These are phyloP conservation scores for Elgaria multicarinata DNA, from an alignment of 2,113 vertebrate species.

Conservation along the genomic window DNA sequence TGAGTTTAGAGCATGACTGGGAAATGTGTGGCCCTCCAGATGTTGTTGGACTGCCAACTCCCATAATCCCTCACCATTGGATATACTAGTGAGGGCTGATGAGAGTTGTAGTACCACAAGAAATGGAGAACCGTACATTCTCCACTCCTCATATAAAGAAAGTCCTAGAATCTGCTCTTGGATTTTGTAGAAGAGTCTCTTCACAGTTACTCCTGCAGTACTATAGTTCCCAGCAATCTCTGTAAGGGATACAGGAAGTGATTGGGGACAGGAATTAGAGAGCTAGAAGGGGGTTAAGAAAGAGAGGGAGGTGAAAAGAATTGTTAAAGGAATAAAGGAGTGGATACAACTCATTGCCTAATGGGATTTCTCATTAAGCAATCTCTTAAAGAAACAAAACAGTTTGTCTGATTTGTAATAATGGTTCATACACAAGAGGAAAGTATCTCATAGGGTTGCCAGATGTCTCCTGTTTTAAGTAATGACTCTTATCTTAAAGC, in stretches of 20 bases:
- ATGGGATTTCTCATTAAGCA: neutral
- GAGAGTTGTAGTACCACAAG: no score
- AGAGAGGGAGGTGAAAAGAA: neutral
- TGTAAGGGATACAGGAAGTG: neutral
- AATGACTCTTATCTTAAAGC: slow-evolving; percentile 5
- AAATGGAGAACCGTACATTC: no score
- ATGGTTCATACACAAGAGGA: neutral
- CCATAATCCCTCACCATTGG: no score
- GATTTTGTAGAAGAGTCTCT: neutral
- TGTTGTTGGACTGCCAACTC: no score
- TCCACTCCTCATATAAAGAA: neutral
- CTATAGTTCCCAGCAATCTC: neutral
- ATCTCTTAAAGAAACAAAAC: neutral
- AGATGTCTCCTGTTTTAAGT: slow-evolving; percentile 5
- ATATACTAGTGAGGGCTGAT: no score
- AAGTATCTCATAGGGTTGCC: neutral
- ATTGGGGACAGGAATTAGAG: neutral
- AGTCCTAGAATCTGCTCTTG: neutral
- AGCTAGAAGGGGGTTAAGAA: neutral
- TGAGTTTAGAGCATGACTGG: neutral
- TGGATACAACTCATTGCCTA: neutral
- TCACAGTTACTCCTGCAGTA: no score
- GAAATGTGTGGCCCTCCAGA: no score
- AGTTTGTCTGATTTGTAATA: neutral
- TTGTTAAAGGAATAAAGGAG: neutral